Conservation (phyloP, 2,797 vertebrate species). For the Echeneis naucrates region DNA sequence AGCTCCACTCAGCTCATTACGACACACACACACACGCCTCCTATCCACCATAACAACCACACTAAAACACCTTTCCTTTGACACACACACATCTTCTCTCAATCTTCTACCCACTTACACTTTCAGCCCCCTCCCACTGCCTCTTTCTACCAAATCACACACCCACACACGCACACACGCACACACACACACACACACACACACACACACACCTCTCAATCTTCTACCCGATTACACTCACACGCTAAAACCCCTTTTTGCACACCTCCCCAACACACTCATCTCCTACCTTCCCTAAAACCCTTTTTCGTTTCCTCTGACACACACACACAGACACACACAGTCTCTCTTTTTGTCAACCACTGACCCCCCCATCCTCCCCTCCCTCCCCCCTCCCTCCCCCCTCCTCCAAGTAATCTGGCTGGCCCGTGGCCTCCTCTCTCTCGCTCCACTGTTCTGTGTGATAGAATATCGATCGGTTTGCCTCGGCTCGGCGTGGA, state of each 20-base stretch:
- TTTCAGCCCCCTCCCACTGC: conserved; percentile 36
- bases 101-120: conserved; percentile 62
- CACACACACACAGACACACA: conserved; percentile 59
- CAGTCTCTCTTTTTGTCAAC: conserved; percentile 68
- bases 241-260: conserved; percentile 74
- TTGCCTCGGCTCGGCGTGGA: conserved; percentile 81
- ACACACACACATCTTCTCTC: conserved; percentile 58
- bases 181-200: conserved; percentile 43
- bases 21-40: conserved; percentile 44
- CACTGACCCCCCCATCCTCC: conserved; percentile 47
- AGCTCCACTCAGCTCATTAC: conserved; percentile 67
- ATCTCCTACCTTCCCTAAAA: conserved; percentile 76
- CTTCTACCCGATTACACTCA: conserved; percentile 72
- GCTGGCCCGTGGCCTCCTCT: conserved; percentile 84
- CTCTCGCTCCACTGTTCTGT: conserved; percentile 89
- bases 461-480: conserved; percentile 90
- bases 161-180: conserved; percentile 44
- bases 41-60: conserved; percentile 60
- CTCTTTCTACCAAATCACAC: conserved; percentile 48
- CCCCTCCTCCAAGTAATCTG: conserved; percentile 82
- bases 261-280: conserved; percentile 61
- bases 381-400: conserved; percentile 8
- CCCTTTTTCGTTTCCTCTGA: conserved; percentile 70
- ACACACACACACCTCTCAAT: no score
- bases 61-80: conserved; percentile 57